phyloP scores from a whole-genome alignment of 2,113 vertebrate species.

The Dicerorhinus sumatrensis region DNA sequence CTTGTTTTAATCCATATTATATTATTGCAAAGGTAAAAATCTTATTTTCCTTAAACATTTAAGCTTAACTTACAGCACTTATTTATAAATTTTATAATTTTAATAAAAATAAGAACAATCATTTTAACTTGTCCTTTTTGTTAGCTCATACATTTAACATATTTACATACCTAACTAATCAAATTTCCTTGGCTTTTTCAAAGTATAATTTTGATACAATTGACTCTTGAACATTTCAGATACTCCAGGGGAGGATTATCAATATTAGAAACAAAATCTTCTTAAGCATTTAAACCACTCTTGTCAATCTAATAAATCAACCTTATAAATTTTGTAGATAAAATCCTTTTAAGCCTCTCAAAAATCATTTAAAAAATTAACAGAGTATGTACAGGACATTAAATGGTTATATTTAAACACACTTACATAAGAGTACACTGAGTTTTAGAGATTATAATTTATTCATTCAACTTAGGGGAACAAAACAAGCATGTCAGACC shows the following conservation, averaged over 20 bases:
- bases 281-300: conserved; percentile 1
- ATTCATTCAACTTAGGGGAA: conserved; percentile 18
- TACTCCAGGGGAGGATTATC: not conserved
- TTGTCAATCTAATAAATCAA: not conserved
- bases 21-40: not conserved
- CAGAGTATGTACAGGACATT: conserved; percentile 30
- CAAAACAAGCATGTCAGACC: not conserved
- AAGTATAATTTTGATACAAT: not conserved
- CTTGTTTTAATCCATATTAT: not conserved
- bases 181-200: not conserved
- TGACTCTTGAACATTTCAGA: conserved; percentile 2
- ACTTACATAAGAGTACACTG: conserved; percentile 39
- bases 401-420: conserved; percentile 61
- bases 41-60: not conserved
- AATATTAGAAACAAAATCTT: conserved; percentile 6
- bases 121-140: not conserved
- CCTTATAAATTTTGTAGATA: not conserved
- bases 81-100: conserved; percentile 12
- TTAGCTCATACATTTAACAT: not conserved
- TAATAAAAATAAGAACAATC: not conserved
- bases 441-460: conserved; percentile 57
- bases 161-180: not conserved
- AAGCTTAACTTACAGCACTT: not conserved
- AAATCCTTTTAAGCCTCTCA: conserved; percentile 41
- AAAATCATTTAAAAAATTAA: conserved; percentile 59